Base-by-base conservation (phyloP, 2,888 invertebrate species). In the Catocala sponsa region DNA sequence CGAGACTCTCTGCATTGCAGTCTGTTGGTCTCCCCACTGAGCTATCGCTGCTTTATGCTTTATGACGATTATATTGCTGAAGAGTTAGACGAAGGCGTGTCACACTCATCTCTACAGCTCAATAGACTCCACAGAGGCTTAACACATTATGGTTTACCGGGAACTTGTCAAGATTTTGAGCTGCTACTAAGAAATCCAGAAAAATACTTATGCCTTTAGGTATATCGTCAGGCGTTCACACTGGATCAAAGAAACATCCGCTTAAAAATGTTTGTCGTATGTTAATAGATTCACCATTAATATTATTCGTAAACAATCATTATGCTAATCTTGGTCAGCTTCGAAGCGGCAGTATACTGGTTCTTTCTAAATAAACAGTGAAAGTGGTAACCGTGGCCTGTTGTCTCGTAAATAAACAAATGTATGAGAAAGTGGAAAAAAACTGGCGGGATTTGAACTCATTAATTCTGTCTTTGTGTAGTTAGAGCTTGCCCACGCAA, bases 341-440 rank as follows among this genome's bases (percentile, higher is more conserved):
- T 53, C 53, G 7, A 7, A 15, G 5, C 25, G 48, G 52, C 38
- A 4, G 50, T 52, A 50, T 58, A 57, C 68, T 54, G 46, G 58
- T 50, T 48, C 51, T 57, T 51, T 67, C 65, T 54, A 58, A 44
- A 58, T 44, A 56, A 73, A 59, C 54, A 70, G 75, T 54, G 75
- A 75, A 75, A 75, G 75, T 75, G 65, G 47, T 50, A 55, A 35
- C 52, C 35, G 46, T 56, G 25, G 25, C 25, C 25, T 33, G 10
- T 35, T 50, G 25, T 7, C 46, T 47, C 50, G 25, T 59, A 54
- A 58, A 63, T 54, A 51, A 63, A 58, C 54, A 63, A 55, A 63
- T 9, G 25, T 44, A 15, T 42, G 55, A 42, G 63, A 63, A 63
- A 58, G 58, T 58, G 55, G 49, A 43, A 42, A 50, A 48, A 57